Conservation (phyloP, 2,113 vertebrate genomes). For the Aspiorhynchus laticeps region DNA sequence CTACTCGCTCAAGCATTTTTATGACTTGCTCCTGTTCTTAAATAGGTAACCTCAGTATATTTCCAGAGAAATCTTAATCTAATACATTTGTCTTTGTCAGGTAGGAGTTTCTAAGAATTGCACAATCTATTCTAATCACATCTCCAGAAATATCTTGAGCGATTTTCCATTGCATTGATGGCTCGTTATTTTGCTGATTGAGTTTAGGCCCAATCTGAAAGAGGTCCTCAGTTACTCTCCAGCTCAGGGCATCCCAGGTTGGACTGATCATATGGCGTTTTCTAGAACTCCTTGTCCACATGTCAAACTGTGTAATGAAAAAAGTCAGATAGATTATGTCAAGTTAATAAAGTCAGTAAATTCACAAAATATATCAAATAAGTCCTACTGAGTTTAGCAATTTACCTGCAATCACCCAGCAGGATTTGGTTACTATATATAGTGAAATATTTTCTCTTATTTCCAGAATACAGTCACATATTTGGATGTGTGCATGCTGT, state of each 20-base stretch:
- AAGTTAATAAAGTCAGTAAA: too few relatives aligned
- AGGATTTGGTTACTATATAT: too few relatives aligned
- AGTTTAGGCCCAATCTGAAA: conserved; percentile 41
- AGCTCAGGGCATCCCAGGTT: not conserved
- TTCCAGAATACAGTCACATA: too few relatives aligned
- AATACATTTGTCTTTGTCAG: conserved; percentile 23
- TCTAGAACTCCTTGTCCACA: not conserved
- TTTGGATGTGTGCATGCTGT: too few relatives aligned
- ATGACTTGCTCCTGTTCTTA: conserved; percentile 1
- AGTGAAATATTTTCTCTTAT: too few relatives aligned
- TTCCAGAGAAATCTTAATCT: conserved; percentile 26
- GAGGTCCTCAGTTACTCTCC: conserved; percentile 8
- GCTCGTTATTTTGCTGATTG: conserved; percentile 39
- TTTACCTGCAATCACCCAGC: too few relatives aligned
- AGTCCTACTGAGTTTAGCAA: too few relatives aligned
- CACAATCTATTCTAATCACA: conserved; percentile 42
- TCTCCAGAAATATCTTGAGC: conserved; percentile 3
- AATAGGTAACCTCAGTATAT: not conserved
- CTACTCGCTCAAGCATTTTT: not conserved
- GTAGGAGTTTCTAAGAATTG: conserved; percentile 29
- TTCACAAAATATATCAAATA: too few relatives aligned
- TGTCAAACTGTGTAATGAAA: not conserved
- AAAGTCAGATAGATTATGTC: not conserved
- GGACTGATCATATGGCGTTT: not conserved
- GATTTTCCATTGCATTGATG: conserved; percentile 30